A percentile compares a stretch with the other conserved stretches of the same genome.
phyloP scores from a whole-genome alignment of 2,888 invertebrate genomes.

The Lottia scabra region DNA sequence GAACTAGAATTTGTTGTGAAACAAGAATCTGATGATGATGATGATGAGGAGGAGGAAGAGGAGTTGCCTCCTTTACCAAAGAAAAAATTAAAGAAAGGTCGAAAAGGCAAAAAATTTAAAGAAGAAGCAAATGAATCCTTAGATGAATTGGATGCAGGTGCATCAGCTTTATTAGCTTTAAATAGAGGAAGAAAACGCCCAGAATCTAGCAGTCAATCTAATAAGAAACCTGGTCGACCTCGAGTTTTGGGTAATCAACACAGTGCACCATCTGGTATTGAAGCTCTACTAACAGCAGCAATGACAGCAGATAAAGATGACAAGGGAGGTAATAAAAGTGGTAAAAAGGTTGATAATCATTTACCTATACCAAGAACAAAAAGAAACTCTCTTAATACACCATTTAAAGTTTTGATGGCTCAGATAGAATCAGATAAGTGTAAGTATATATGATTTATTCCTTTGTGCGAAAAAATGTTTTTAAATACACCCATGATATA shows the following conservation, averaged over 20 bases:
- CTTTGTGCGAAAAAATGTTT: not conserved
- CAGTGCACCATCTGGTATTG: not conserved
- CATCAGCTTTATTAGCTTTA: not conserved
- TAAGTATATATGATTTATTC: not conserved
- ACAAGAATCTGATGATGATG: not conserved
- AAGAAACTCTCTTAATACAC: not conserved
- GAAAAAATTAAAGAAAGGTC: not conserved
- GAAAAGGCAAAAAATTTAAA: not conserved
- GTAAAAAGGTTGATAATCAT: not conserved
- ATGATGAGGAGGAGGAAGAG: not conserved
- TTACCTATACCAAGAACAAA: not conserved
- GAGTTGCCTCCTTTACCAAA: not conserved
- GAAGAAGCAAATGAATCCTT: not conserved
- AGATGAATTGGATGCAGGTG: not conserved
- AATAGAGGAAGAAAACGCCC: not conserved
- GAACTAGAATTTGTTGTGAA: not conserved
- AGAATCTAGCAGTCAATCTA: not conserved
- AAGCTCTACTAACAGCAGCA: constrained; percentile 1
- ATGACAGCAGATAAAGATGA: constrained; percentile 1
- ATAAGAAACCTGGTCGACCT: not conserved
- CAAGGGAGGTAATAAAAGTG: not conserved
- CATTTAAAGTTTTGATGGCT: not conserved
- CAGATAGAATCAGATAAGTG: constrained; percentile 2
- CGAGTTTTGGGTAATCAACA: constrained; percentile 1
- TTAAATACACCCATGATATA: too few species aligned